Percentiles rank a stretch among this genome's conserved stretches.
These are phyloP conservation scores for Phyllotreta cruciferae DNA, from an alignment of 2,888 invertebrate genomes.

Conservation along the genomic window DNA sequence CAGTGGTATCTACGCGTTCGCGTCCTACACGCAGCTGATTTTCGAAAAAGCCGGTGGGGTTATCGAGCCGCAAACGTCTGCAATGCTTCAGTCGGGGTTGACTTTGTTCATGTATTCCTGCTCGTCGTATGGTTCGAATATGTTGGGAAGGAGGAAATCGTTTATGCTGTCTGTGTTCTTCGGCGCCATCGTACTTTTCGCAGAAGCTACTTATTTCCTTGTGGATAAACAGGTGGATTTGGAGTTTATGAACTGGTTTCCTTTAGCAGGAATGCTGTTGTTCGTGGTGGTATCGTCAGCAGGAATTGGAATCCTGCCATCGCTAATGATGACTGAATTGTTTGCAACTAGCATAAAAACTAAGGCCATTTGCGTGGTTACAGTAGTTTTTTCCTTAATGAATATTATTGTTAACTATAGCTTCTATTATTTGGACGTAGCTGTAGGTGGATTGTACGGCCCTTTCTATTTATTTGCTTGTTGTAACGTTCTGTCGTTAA, in stretches of 20 bases:
- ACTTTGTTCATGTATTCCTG: conserved; percentile 24
- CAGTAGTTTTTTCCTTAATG: conserved; percentile 45
- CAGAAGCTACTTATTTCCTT: conserved; percentile 45
- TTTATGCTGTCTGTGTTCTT: conserved; percentile 45
- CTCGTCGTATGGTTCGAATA: conserved; percentile 43
- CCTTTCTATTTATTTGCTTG: conserved; percentile 51
- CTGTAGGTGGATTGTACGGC: conserved; percentile 47
- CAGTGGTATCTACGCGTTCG: conserved; percentile 47
- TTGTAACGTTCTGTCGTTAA: conserved; percentile 44
- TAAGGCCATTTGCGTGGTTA: conserved; percentile 48
- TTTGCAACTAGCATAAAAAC: conserved; percentile 52
- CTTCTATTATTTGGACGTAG: conserved; percentile 50
- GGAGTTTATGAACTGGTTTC: conserved; percentile 47
- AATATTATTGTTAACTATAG: conserved; percentile 46
- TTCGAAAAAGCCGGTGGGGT: conserved; percentile 51
- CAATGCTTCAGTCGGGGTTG: conserved; percentile 43
- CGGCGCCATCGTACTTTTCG: conserved; percentile 36
- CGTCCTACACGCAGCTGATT: conserved; percentile 49
- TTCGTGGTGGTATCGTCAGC: conserved; percentile 47
- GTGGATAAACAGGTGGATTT: conserved; percentile 44
- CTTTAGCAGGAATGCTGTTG: conserved; percentile 49
- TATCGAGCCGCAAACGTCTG: conserved; percentile 33
- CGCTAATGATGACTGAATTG: conserved; percentile 50
- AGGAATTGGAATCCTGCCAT: conserved; percentile 51
- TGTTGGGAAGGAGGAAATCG: conserved; percentile 44